Evolutionary conservation across 2,888 invertebrate genomes (phyloP).

Genomic region (Polyommatus iphigenia): DNA sequence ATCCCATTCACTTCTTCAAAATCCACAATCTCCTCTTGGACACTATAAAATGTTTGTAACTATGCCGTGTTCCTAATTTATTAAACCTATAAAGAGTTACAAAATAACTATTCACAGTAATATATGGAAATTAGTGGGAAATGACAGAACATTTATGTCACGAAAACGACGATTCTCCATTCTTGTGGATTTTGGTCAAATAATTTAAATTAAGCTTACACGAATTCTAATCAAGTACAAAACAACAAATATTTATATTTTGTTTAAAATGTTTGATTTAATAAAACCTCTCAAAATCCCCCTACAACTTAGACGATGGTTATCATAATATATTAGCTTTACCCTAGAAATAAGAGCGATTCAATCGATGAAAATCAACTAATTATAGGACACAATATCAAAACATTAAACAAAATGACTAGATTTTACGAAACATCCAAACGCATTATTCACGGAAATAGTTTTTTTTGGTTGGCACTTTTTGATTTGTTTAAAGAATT

Average conservation of each 20-base stretch:
- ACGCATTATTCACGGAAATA: constrained; percentile 51
- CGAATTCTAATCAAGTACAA: constrained; percentile 28
- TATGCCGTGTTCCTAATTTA: background rate
- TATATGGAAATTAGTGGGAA: background rate
- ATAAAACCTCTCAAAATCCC: constrained; percentile 34
- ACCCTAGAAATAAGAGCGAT: constrained; percentile 57
- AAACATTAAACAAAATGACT: constrained; percentile 59
- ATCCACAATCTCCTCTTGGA: background rate
- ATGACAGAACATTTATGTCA: background rate
- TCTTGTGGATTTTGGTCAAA: background rate
- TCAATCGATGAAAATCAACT: constrained; percentile 56
- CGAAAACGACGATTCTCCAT: background rate
- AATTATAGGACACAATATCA: constrained; percentile 66
- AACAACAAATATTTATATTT: constrained; percentile 28
- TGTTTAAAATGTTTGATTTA: constrained; percentile 24
- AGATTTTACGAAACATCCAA: constrained; percentile 58
- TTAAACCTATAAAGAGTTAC: constrained; percentile 21
- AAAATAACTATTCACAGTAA: constrained; percentile 10
- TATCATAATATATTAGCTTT: constrained; percentile 48
- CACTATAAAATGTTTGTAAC: background rate
- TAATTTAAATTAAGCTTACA: constrained; percentile 20
- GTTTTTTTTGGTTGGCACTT: constrained; percentile 24
- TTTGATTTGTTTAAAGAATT: too few relatives aligned
- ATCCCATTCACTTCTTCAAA: background rate
- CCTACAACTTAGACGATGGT: constrained; percentile 42